Evolutionary conservation across 1,140 invertebrate species (phyloP).

Genomic region (Drosophila nannoptera): DNA sequence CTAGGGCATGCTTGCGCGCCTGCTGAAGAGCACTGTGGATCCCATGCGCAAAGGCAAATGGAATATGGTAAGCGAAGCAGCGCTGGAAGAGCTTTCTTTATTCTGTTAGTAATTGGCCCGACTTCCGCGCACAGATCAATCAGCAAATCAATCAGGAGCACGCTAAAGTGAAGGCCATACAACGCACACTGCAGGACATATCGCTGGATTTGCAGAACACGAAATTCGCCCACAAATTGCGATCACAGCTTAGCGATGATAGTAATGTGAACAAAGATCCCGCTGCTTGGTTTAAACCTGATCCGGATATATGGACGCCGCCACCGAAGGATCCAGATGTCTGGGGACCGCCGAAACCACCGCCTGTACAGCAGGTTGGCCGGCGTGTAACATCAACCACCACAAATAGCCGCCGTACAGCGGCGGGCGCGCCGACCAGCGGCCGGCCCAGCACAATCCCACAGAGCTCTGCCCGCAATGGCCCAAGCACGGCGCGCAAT

Average conservation of each 20-base stretch:
- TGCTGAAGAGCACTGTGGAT: conserved; percentile 87
- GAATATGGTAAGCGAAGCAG: conserved; percentile 85
- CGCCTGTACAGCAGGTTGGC: conserved; percentile 54
- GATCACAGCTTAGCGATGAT: conserved; percentile 61
- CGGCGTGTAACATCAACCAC: conserved; percentile 71
- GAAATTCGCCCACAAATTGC: conserved; percentile 67
- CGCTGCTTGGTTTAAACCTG: conserved; percentile 78
- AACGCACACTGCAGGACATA: conserved; percentile 82
- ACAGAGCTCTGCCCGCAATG: conserved; percentile 53
- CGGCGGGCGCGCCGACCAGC: conserved; percentile 34
- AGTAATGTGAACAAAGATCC: conserved; percentile 69
- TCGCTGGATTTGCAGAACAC: conserved; percentile 74
- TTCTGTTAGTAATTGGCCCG: neutral
- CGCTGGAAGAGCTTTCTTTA: neutral
- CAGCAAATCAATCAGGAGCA: conserved; percentile 94
- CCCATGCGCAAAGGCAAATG: conserved; percentile 91
- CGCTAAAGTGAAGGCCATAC: conserved; percentile 92
- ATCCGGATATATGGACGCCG: conserved; percentile 86
- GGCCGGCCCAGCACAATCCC: conserved; percentile 64
- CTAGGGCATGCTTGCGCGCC: conserved; percentile 83
- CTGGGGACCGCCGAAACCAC: conserved; percentile 90
- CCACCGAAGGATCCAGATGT: conserved; percentile 90
- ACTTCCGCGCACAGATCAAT: conserved; percentile 84
- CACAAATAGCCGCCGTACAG: conserved; percentile 80
- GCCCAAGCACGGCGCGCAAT: conserved; percentile 34